Conservation (phyloP, 1,140 invertebrate species). For the Drosophila pandora region DNA sequence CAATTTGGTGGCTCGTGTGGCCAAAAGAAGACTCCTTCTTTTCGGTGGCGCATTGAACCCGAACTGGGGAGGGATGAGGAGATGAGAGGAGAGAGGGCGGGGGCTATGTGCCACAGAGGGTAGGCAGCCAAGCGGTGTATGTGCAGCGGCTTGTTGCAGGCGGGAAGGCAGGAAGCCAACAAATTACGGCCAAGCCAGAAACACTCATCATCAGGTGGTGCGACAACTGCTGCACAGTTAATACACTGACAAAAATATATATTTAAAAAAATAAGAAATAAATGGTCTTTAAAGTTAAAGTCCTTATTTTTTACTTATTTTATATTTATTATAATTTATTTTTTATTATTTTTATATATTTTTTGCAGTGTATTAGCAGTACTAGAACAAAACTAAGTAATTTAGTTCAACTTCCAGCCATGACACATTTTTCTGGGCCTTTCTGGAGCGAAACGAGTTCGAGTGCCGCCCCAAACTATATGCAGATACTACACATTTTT, state of each 20-base stretch:
- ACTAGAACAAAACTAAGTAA: constrained; percentile 52
- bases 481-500: neutral
- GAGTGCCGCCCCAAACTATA: constrained; percentile 1
- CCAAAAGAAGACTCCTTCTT: too few relatives aligned
- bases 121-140: constrained; percentile 72
- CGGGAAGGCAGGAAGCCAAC: constrained; percentile 62
- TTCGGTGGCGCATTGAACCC: constrained; percentile 69
- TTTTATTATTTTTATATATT: neutral
- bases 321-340: neutral
- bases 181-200: constrained; percentile 59
- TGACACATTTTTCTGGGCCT: constrained; percentile 70
- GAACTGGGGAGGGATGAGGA: constrained; percentile 38
- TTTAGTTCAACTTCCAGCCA: constrained; percentile 73
- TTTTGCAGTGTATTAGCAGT: constrained; percentile 11
- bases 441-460: constrained; percentile 65
- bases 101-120: too few relatives aligned
- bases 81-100: neutral
- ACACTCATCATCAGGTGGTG: constrained; percentile 75
- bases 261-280: neutral
- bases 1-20: constrained; percentile 24
- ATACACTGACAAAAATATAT: constrained; percentile 25
- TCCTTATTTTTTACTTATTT: neutral
- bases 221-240: constrained; percentile 20
- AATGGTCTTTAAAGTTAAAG: neutral
- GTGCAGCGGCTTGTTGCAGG: constrained; percentile 80